Conservation (phyloP, 2,888 invertebrate species). For the Helobdella robusta region DNA sequence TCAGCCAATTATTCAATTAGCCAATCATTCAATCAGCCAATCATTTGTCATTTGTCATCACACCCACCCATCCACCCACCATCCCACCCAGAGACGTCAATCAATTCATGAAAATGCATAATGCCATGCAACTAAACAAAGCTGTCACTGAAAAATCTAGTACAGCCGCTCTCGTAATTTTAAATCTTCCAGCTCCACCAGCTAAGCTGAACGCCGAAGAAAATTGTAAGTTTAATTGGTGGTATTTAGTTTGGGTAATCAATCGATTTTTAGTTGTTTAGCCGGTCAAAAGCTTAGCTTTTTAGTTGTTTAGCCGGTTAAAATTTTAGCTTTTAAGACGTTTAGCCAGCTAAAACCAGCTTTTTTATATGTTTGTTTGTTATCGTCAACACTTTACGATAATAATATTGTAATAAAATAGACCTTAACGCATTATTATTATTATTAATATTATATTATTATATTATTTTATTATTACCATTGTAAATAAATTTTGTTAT, state of each 20-base stretch:
- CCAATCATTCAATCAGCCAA: too few species aligned
- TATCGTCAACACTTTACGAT: too few species aligned
- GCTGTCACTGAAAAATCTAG: slow-evolving; percentile 86
- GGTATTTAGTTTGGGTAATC: background rate
- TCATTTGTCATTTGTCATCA: background rate
- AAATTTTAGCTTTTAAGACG: background rate
- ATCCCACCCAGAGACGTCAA: slow-evolving; percentile 28
- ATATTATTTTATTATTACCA: too few species aligned
- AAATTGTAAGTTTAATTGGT: slow-evolving; percentile 34
- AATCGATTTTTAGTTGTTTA: background rate
- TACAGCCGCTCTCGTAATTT: slow-evolving; percentile 87
- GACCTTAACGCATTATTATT: too few species aligned
- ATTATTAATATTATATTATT: too few species aligned
- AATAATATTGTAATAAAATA: too few species aligned
- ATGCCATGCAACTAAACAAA: slow-evolving; percentile 90
- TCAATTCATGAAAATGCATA: slow-evolving; percentile 71
- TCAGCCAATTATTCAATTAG: too few species aligned
- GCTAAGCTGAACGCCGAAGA: slow-evolving; percentile 33
- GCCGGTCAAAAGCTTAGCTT: background rate
- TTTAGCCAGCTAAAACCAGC: too few species aligned
- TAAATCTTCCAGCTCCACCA: slow-evolving; percentile 92
- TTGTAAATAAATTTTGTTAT: background rate
- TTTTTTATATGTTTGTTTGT: too few species aligned
- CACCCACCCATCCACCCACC: too few species aligned
- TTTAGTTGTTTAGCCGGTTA: background rate